Conservation (phyloP, 2,888 invertebrate genomes). For the Corbicula japonica region DNA sequence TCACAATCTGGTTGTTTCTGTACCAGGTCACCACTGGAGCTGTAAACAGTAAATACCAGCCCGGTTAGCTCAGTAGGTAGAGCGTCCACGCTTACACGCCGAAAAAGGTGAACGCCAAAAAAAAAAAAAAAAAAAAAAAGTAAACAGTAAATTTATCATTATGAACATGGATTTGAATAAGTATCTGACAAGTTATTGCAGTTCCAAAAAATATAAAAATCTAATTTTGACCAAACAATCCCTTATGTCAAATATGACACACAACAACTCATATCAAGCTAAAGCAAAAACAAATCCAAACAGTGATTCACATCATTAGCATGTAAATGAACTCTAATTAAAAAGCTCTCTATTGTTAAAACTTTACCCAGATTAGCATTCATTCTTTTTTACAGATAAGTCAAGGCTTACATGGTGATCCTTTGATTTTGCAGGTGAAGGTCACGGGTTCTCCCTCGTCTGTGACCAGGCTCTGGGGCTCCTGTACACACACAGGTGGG, state of each 20-base stretch:
- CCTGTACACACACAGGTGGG: constrained; percentile 89
- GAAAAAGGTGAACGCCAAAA: too few species aligned
- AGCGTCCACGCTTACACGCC: too few species aligned
- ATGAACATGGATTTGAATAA: neutral
- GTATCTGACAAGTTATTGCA: too few species aligned
- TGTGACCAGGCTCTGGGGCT: constrained; percentile 87
- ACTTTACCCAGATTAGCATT: neutral
- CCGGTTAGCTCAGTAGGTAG: too few species aligned
- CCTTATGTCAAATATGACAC: too few species aligned
- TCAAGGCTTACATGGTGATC: constrained; percentile 80
- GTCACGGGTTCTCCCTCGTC: constrained; percentile 97
- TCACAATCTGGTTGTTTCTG: constrained; percentile 96
- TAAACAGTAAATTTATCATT: neutral
- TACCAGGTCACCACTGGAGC: constrained; percentile 94
- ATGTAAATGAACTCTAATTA: too few species aligned
- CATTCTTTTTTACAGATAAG: too few species aligned
- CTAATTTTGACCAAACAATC: too few species aligned
- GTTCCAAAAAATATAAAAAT: too few species aligned
- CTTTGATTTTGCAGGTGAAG: constrained; percentile 90
- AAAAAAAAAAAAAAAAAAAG: too few species aligned
- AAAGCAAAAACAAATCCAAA: neutral
- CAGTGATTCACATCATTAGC: neutral
- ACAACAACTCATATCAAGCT: neutral
- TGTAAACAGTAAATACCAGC: constrained; percentile 53
- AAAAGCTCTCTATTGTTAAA: too few species aligned